Percentiles rank a stretch among this genome's conserved stretches.
Evolutionary conservation across 1,140 invertebrate species (phyloP).

Genomic region (Drosophila punjabiensis): DNA sequence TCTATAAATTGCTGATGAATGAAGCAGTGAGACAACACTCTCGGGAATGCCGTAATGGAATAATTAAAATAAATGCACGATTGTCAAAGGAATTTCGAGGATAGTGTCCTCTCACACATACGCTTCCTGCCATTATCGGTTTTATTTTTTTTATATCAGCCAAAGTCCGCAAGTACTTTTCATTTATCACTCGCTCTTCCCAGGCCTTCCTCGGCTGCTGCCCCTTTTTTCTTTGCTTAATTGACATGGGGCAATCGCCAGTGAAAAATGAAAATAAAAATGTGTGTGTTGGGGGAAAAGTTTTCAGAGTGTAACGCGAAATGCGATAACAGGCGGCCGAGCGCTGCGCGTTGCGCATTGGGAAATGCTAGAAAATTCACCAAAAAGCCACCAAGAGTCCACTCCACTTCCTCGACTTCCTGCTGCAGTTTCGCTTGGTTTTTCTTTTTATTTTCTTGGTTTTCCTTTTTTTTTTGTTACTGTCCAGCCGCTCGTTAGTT

Average conservation of each 20-base stretch:
- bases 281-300: constrained; percentile 56
- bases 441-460: constrained; percentile 3
- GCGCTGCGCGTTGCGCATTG: constrained; percentile 53
- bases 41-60: constrained; percentile 16
- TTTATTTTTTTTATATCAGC: constrained; percentile 25
- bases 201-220: constrained; percentile 25
- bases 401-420: constrained; percentile 76
- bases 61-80: constrained; percentile 18
- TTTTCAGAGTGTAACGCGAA: constrained; percentile 80
- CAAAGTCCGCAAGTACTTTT: constrained; percentile 42
- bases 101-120: constrained; percentile 25
- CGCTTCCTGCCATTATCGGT: constrained; percentile 36
- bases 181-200: constrained; percentile 59
- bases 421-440: constrained; percentile 37
- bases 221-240: constrained; percentile 48
- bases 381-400: constrained; percentile 26
- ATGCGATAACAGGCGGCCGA: constrained; percentile 71
- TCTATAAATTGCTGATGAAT: constrained; percentile 9
- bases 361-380: constrained; percentile 63
- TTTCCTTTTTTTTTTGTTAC: constrained; percentile 12
- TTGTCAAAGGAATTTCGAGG: constrained; percentile 15
- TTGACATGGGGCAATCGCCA: constrained; percentile 70
- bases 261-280: constrained; percentile 18
- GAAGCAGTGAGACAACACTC: constrained; percentile 2
- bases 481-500: constrained; percentile 45